Evolutionary conservation across 2,797 vertebrate genomes (phyloP), one percentile per base, ranked within the genome.

Genomic region (Arrhamphus sclerolepis): DNA sequence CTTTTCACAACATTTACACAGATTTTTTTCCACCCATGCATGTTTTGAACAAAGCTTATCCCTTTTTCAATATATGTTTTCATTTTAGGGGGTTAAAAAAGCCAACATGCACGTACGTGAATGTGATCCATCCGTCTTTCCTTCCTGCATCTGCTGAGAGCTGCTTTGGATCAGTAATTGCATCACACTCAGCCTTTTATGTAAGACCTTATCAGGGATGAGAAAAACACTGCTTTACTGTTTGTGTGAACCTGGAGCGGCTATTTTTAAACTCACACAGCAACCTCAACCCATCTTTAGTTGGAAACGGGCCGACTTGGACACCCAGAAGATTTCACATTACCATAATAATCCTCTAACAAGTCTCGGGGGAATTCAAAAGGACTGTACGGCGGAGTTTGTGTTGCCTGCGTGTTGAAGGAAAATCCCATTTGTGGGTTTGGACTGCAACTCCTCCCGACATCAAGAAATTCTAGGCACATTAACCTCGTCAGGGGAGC

Each of bases 211-310:
- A 75, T 87, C 75, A 61, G 77, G n/a, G 80, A 79, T 70, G 78
- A 78, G 78, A 83, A 75, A 84, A 85, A 82, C 75, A 80, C 73
- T 44, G 55, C 64, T 63, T 70, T 39, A 54, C 72, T 67, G 53
- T 69, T 55, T 50, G 52, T 56, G 67, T 44, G 72, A 80, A 79
- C 80, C 64, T 57, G 40, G 42, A 50, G 31, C 11, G 17, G 66
- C 86, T 92, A 89, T 91, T 90, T 91, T 92, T 89, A 91, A 88
- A 88, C 84, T 78, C 74, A 77, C 76, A 58, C 77, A 79, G 82
- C 82, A 91, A 84, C 77, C 74, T 83, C 86, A 85, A 92, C 91
- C 85, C 84, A 87, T 88, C 89, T 88, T 89, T 80, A 83, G 77
- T 66, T 82, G 79, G 78, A 86, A 81, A 65, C 44, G 52, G 67